phyloP scores from a whole-genome alignment of 2,888 invertebrate species.

The Poecilobothrus nobilitatus region DNA sequence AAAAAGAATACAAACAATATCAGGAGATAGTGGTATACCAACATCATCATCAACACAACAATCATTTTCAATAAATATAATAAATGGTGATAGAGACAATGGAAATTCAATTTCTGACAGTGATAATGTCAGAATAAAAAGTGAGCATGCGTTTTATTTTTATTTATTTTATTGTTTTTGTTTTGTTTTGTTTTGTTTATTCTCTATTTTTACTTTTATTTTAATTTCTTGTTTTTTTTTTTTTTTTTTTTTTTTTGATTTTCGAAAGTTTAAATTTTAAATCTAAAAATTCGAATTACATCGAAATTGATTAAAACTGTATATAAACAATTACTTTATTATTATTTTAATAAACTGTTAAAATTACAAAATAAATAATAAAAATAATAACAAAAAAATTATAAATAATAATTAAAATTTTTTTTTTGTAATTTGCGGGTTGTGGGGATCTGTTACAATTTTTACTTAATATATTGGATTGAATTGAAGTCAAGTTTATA shows the following conservation, averaged over 20 bases:
- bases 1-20: slow-evolving; percentile 17
- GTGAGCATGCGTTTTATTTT: slow-evolving; percentile 23
- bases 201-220: not conserved
- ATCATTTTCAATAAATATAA: not conserved
- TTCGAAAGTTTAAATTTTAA: not conserved
- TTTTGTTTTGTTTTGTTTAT: not conserved
- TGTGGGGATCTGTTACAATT: no score
- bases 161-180: not conserved
- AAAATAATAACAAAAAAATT: no score
- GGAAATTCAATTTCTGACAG: not conserved
- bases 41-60: slow-evolving; percentile 24
- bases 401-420: no score
- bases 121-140: slow-evolving; percentile 13
- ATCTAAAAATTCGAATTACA: no score
- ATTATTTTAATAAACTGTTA: no score
- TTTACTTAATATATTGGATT: no score
- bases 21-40: slow-evolving; percentile 22
- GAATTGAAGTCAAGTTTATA: no score
- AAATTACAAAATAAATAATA: no score
- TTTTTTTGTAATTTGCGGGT: no score
- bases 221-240: not conserved
- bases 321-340: no score
- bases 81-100: not conserved
- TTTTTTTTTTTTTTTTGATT: not conserved
- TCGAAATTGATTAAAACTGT: no score